Evolutionary conservation across 2,888 invertebrate genomes (phyloP), one percentile per base, ranked within the genome.

Genomic region (Auanema freiburgensis): DNA sequence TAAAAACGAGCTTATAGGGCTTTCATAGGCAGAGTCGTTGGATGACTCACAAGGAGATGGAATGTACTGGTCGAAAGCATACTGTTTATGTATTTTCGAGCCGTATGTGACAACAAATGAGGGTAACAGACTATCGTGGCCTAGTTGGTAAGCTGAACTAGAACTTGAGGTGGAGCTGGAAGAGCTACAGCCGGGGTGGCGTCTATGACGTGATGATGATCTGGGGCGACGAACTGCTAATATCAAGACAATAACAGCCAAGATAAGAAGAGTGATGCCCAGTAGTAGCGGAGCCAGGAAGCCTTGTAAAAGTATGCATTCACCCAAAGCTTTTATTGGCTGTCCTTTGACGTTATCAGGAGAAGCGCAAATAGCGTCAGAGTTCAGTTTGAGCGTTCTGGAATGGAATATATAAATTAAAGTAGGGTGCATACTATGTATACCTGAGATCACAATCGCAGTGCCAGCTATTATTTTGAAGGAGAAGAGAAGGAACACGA

Each of bases 391-490:
- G 1, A 66, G 58, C 3, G 52, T 57, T 40, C 57, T 52, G 52
- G 11, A 18, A 52, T 8, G 8, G 8, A 24, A 18, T 5, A 4
- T 52, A 23, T 10, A 11, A 23, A 6, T 21, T 24, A 5, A 52
- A 52, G 25, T 5, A 23, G 6, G 3, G 24, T 23, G 25, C 2
- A n/a, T 24, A 52, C 8, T 23, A 52, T 23, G 6, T n/a, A 4
- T 23, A 18, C 52, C 69, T 52, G 4, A 75, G 50, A 49, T 66
- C 67, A 43, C 76, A 77, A 49, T 69, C 67, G 54, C 76, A 77
- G 6, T 67, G 57, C 74, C 72, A 75, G 11, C 68, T 66, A 51
- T 77, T 77, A 18, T 69, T 60, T 1, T 62, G 60, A 12, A 77
- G 49, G 1, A 56, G 51, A 1, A 75, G 46, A 12, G 33, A 41